A percentile compares a stretch with the other conserved stretches of the same genome.
phyloP scores from a whole-genome alignment of 2,113 vertebrate genomes.

The Paradoxurus hermaphroditus region DNA sequence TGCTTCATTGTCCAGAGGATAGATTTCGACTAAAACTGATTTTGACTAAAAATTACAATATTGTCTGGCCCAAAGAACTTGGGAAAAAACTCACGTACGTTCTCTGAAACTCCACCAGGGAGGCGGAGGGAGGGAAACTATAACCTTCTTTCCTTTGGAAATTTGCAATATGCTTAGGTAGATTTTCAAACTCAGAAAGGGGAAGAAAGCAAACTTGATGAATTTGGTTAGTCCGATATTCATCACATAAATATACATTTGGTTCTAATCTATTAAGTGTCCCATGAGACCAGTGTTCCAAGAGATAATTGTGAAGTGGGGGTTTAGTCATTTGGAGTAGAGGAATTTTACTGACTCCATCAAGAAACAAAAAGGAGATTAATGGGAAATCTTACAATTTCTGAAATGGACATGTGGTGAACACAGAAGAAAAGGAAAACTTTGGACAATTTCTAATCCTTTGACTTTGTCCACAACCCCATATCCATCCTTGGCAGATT shows the following conservation, averaged over 20 bases:
- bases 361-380: not conserved
- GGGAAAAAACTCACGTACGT: not conserved
- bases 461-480: not conserved
- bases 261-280: not conserved
- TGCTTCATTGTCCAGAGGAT: not conserved
- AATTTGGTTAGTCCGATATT: not conserved
- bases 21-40: not conserved
- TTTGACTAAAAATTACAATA: not conserved
- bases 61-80: not conserved
- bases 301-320: not conserved
- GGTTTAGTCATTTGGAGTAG: not conserved
- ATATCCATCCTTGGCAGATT: not conserved
- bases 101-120: not conserved
- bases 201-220: not conserved
- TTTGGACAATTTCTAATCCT: not conserved
- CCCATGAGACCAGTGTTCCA: not conserved
- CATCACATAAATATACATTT: not conserved
- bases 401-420: not conserved
- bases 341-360: not conserved
- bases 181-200: not conserved
- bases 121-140: accelerated
- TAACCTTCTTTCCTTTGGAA: not conserved
- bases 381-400: not conserved
- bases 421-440: not conserved
- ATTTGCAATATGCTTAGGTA: not conserved